phyloP scores from a whole-genome alignment of 1,140 invertebrate species.

The Brachionus asplanchnoidis region DNA sequence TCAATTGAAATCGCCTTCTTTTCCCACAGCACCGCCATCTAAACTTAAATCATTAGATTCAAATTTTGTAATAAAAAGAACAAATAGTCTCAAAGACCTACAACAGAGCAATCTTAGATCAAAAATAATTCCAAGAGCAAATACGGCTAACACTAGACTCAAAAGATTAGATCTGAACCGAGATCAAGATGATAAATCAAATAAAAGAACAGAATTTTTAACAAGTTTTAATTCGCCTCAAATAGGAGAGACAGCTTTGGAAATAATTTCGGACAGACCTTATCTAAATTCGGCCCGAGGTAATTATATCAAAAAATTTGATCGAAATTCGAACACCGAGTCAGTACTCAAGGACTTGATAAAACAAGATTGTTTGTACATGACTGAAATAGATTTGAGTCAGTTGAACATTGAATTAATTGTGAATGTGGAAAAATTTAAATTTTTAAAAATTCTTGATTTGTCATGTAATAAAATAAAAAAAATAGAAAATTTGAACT shows the following conservation, averaged over 20 bases:
- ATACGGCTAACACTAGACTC: background rate
- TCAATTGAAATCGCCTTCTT: background rate
- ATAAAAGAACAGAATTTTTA: background rate
- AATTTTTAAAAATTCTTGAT: slow-evolving; percentile 49
- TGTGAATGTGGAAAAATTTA: slow-evolving; percentile 46
- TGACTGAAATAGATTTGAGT: background rate
- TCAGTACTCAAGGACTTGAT: background rate
- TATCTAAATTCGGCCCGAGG: background rate
- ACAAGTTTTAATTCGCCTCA: background rate
- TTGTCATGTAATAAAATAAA: slow-evolving; percentile 52
- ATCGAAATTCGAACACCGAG: background rate
- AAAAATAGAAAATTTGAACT: slow-evolving; percentile 48
- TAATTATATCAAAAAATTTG: background rate
- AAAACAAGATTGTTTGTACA: background rate
- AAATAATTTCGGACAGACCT: background rate
- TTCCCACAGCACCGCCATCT: background rate
- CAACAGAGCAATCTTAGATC: background rate
- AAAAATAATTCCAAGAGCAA: background rate
- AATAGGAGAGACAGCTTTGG: background rate
- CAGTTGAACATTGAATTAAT: slow-evolving; percentile 15
- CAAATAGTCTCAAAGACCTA: background rate
- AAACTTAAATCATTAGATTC: slow-evolving; percentile 20
- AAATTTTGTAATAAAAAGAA: background rate
- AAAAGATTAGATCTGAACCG: background rate
- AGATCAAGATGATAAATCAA: background rate